phyloP scores from a whole-genome alignment of 2,797 vertebrate genomes.

The Tiaroga cobitis region DNA sequence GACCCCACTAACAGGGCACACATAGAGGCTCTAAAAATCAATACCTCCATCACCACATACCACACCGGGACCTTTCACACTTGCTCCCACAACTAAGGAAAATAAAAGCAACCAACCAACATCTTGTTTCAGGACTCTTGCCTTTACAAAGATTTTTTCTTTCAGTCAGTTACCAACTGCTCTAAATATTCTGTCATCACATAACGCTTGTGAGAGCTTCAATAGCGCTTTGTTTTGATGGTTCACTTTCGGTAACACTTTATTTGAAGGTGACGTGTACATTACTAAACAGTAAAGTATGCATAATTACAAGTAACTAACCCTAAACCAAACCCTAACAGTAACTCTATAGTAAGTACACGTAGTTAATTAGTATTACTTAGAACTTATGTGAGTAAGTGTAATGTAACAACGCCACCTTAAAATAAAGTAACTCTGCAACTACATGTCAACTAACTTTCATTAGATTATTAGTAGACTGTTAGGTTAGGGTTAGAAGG shows the following conservation, averaged over 20 bases:
- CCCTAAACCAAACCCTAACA: background rate
- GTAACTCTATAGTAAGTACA: too few relatives aligned
- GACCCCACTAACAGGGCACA: slow-evolving; percentile 86
- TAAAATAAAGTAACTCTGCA: background rate
- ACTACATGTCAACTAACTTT: background rate
- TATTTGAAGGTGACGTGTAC: background rate
- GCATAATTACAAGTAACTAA: background rate
- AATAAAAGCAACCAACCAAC: slow-evolving; percentile 64
- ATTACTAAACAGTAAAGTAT: background rate
- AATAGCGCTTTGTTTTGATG: background rate
- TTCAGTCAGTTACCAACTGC: background rate
- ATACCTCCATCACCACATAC: slow-evolving; percentile 82
- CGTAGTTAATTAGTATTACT: too few relatives aligned
- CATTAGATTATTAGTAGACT: background rate
- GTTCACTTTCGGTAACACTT: background rate
- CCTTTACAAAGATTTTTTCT: background rate
- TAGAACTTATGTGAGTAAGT: too few relatives aligned
- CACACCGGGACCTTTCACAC: slow-evolving; percentile 84
- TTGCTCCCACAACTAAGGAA: slow-evolving; percentile 67
- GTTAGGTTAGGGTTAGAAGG: background rate
- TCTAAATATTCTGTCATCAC: background rate
- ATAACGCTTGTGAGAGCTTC: background rate
- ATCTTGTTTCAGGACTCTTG: slow-evolving; percentile 59
- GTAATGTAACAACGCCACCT: too few relatives aligned
- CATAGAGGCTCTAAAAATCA: slow-evolving; percentile 78